Evolutionary conservation across 2,113 vertebrate species (phyloP).

Genomic region (Antechinus stuartii): DNA sequence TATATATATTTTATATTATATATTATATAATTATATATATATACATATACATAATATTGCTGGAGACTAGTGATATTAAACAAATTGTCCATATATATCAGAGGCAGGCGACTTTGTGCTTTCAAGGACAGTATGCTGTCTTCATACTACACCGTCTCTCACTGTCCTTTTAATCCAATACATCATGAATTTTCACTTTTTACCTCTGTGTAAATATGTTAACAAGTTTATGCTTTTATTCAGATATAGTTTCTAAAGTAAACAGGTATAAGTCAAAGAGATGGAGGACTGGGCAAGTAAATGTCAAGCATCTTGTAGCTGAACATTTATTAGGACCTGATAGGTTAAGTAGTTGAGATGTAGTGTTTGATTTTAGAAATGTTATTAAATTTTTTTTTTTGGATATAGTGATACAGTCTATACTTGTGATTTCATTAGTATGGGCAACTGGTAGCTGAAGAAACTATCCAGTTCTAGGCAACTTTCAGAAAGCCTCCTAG

Average conservation of each 20-base stretch:
- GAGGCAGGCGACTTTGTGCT: background rate
- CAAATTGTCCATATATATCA: background rate
- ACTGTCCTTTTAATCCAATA: background rate
- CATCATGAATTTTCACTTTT: background rate
- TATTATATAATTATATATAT: no score
- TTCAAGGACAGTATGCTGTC: background rate
- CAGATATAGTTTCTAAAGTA: background rate
- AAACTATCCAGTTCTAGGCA: background rate
- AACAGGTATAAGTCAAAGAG: background rate
- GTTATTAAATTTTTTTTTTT: background rate
- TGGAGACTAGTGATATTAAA: background rate
- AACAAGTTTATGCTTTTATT: background rate
- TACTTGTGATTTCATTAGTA: background rate
- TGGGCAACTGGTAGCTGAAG: background rate
- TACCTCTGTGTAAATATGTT: accelerated
- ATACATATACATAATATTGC: no score
- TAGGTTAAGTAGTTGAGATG: background rate
- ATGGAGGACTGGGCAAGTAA: background rate
- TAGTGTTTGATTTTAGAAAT: background rate
- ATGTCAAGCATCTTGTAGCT: background rate
- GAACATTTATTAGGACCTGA: background rate
- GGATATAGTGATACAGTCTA: background rate
- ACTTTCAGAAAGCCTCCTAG: background rate
- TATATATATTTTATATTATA: no score
- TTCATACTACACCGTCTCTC: background rate